Evolutionary conservation across 2,888 invertebrate genomes (phyloP), one percentile per base, ranked within the genome.

Genomic region (Pyrrhia umbra): DNA sequence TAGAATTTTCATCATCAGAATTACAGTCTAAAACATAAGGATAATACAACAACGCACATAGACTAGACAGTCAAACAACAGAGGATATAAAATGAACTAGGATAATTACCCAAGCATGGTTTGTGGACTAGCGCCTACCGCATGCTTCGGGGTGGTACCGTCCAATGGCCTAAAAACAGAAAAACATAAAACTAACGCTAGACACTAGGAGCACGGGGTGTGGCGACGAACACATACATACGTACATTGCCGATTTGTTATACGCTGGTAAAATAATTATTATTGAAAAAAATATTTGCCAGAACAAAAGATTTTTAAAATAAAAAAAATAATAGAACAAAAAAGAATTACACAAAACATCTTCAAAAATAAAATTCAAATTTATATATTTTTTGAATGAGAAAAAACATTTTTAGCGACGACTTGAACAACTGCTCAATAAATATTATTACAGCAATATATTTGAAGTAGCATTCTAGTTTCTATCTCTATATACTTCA

Each of bases 121-220:
- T 95, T 95, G 96, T 93, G 95, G 95, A 85, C 91, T 95, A 93
- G 93, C 94, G 84, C 93, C 94, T 94, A 95, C 94, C 77, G 95
- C 95, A 94, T 94, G 95, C 95, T 95, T 95, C 93, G 95, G 94
- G 63, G 95, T 92, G 78, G 93, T 92, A 87, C 94, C 94, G 87
- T 95, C 96, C 96, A 96, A 95, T 86, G 96, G 96, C 95, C 96
- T 96, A 96, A 94, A 96, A 96, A 93, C 91, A 93, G 91, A 94
- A 90, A 95, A 92, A 92, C 90, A 90, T 92, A 92, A 90, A 89
- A 91, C 92, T 90, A 91, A 91, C 84, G 87, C 92, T 90, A 92
- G 89, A 88, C 83, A 87, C 89, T 88, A 88, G 85, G 88, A 84
- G 70, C 74, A 81, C 71, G 63, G 75, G 77, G 77, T 70, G 72